Evolutionary conservation across 2,888 invertebrate genomes (phyloP).

Genomic region (Callyntrura sp.): DNA sequence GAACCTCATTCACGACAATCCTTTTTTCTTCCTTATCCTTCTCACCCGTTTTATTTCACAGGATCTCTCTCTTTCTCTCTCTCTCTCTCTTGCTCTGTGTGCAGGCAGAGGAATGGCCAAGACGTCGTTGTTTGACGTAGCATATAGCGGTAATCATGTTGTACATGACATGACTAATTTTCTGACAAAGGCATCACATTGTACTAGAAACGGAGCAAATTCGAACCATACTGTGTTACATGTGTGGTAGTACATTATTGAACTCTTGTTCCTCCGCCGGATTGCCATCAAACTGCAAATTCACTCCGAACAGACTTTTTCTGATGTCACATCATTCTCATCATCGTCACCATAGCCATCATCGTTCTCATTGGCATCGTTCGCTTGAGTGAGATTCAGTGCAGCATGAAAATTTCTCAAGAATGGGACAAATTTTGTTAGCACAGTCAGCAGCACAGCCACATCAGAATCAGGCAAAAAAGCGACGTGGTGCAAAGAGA

Average conservation of each 20-base stretch:
- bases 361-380: slow-evolving; percentile 70
- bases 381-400: slow-evolving; percentile 80
- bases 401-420: slow-evolving; percentile 84
- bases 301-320: slow-evolving; percentile 42
- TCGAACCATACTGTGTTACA: neutral
- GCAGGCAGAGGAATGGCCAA: neutral
- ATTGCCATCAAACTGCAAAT: slow-evolving; percentile 31
- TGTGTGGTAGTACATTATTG: slow-evolving; percentile 27
- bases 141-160: slow-evolving; percentile 59
- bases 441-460: slow-evolving; percentile 45
- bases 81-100: too few relatives aligned
- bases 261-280: neutral
- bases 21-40: slow-evolving; percentile 1
- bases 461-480: neutral
- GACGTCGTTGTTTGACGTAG: slow-evolving; percentile 17
- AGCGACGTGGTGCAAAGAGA: neutral
- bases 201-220: slow-evolving; percentile 3
- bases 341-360: slow-evolving; percentile 44
- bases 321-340: slow-evolving; percentile 31
- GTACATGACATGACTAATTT: slow-evolving; percentile 77
- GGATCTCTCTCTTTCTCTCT: slow-evolving; percentile 34
- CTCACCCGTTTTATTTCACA: slow-evolving; percentile 43
- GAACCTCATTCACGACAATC: slow-evolving; percentile 21
- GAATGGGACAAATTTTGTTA: slow-evolving; percentile 79
- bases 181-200: slow-evolving; percentile 47